Percentiles rank a stretch among this genome's conserved stretches.
Evolutionary conservation across 2,888 invertebrate genomes (phyloP).

Genomic region (Cylloceria caligata): DNA sequence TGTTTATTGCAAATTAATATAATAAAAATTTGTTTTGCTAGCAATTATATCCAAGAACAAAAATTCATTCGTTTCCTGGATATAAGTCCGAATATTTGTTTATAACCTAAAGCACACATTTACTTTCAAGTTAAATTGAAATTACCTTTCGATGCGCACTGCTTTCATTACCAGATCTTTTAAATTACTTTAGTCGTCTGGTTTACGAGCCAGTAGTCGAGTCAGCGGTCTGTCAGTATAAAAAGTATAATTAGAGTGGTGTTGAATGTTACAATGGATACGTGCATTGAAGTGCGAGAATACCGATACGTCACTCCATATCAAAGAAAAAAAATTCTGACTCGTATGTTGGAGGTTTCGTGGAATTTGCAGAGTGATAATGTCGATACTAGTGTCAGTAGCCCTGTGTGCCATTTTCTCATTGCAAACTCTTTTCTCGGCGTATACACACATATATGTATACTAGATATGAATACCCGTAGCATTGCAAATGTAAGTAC

Average conservation of each 20-base stretch:
- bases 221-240: too few relatives aligned
- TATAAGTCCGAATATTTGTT: not conserved
- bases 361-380: constrained; percentile 49
- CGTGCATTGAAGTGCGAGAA: not conserved
- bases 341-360: constrained; percentile 42
- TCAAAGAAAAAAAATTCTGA: constrained; percentile 68
- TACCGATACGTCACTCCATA: constrained; percentile 8
- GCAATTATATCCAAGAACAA: too few relatives aligned
- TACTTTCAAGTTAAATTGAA: too few relatives aligned
- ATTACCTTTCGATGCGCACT: too few relatives aligned
- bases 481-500: constrained; percentile 47
- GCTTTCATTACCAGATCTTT: too few relatives aligned
- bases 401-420: constrained; percentile 5
- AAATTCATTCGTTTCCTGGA: not conserved
- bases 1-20: not conserved
- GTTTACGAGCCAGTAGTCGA: too few relatives aligned
- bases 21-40: too few relatives aligned
- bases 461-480: constrained; percentile 5
- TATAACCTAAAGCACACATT: too few relatives aligned
- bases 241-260: constrained; percentile 2
- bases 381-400: constrained; percentile 5
- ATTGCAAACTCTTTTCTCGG: not conserved
- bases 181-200: too few relatives aligned
- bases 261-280: not conserved
- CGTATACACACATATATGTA: not conserved